Evolutionary conservation across 2,797 vertebrate species (phyloP), one percentile per base, ranked within the genome.

Genomic region (Sebastes minor): DNA sequence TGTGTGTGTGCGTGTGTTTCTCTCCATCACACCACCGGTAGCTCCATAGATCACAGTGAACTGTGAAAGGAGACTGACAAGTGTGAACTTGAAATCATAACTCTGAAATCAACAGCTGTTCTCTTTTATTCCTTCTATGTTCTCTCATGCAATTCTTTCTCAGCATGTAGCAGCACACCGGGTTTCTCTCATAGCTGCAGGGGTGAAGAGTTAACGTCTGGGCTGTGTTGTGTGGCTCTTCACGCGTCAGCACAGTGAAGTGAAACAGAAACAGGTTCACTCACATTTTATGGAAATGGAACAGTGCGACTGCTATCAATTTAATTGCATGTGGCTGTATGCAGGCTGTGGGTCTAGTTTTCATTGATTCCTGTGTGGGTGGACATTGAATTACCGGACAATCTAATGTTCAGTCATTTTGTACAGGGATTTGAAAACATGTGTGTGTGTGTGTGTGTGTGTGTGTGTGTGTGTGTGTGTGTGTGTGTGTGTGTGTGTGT

Each of bases 41-140:
- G 25, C 49, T 52, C 42, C 14, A 35, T 3, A 32, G 30, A 71
- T 56, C 33, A 33, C 53, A 46, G 38, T 23, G 30, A 75, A 55
- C 27, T 69, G 59, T 30, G 59, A 75, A 78, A 85, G 70, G 4
- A 20, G 18, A 14, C 18, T 52, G 49, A 52, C 18, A 52, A 52
- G 49, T 52, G 49, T 52, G 49, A 52, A 52, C 49, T 38, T 65
- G 68, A 80, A 80, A 42, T 16, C 57, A 16, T 22, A 35, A 49
- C 53, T 60, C 20, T 55, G 65, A 65, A 80, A 76, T 74, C 49
- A 59, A 64, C 73, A 59, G 61, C 55, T 66, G 42, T 30, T 76
- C 61, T 53, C 35, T 57, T 66, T 33, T 18, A 65, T 75, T 52
- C 23, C 22, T 61, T 30, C 22, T 42, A 53, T 68, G n/a, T 28